Base-by-base conservation (phyloP, 2,888 invertebrate species). In the Eupithecia vulgata region DNA sequence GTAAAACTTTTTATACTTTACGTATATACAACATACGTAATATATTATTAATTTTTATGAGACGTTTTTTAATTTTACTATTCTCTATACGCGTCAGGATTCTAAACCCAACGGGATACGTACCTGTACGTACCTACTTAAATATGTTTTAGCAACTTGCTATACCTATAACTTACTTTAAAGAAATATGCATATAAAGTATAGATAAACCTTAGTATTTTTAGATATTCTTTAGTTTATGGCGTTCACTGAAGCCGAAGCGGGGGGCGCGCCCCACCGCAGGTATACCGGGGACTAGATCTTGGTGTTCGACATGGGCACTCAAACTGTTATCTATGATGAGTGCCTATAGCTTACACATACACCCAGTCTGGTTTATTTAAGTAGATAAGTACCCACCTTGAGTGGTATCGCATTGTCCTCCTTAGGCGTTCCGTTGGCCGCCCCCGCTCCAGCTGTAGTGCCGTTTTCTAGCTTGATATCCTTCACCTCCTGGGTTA, bases 401-500 rank as follows among this genome's bases (percentile, higher is more conserved):
- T 85, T 85, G 74, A 87, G 81, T 15, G 93, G 81, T 70, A 93
- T 87, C 65, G 87, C 87, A 78, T 87, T 89, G 84, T 92, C 90
- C 57, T 89, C 90, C 85, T 92, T 93, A 82, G 90, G 81, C 77
- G 91, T 90, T 88, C 93, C 92, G 82, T 93, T 91, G 89, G 90
- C 79, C 72, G 88, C 88, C 30, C 90, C 90, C 66, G 65, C 65
- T 21, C 62, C 62, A 37, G 92, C 85, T 57, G 91, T 91, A 68
- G 85, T 83, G 57, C 95, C 95, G 80, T 95, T 95, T 82, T 95
- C 95, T 78, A 95, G 83, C 88, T 95, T 95, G 82, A 95, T 86
- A 83, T 95, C 95, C 88, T 95, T 94, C 79, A 95, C 90, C 79
- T 93, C 94, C 84, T 91, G 88, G 66, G 92, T 86, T 82, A 93